Evolutionary conservation across 1,140 invertebrate genomes (phyloP).

Genomic region (Bombyx mandarina): DNA sequence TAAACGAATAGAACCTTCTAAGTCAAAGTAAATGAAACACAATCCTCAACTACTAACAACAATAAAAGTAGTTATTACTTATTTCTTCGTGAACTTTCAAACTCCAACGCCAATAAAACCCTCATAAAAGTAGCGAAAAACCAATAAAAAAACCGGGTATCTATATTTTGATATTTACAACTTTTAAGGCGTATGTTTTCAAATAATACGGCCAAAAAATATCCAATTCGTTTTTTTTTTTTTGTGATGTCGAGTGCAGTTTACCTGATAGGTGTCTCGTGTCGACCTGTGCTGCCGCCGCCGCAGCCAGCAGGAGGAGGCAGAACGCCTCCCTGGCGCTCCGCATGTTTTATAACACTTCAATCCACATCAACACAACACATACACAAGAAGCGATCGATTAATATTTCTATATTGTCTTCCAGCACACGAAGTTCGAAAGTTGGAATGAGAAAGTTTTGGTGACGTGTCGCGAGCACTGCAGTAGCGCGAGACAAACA

Average conservation of each 20-base stretch:
- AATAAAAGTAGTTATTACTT: no score
- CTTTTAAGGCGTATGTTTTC: no score
- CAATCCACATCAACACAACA: conserved; percentile 56
- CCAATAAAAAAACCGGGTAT: no score
- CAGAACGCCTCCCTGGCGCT: conserved; percentile 59
- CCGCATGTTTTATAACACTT: conserved; percentile 50
- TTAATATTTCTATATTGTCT: conserved; percentile 7
- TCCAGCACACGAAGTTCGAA: conserved; percentile 8
- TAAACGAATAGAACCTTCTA: no score
- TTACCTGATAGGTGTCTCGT: conserved; percentile 60
- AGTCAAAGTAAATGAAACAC: no score
- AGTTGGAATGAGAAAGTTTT: conserved; percentile 46
- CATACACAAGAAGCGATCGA: conserved; percentile 32
- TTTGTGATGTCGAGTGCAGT: conserved; percentile 4
- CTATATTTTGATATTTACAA: no score
- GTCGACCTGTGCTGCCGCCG: conserved; percentile 39
- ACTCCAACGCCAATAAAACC: neutral
- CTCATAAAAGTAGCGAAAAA: no score
- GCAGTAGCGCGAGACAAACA: conserved; percentile 19
- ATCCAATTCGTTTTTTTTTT: no score
- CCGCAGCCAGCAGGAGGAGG: conserved; percentile 40
- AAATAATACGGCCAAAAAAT: no score
- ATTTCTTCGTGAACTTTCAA: neutral
- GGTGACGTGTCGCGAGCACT: conserved; percentile 36
- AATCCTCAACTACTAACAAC: no score